A percentile compares a stretch with the other conserved stretches of the same genome.
Conservation (phyloP, 2,888 invertebrate genomes). For the Lacanobia oleracea region DNA sequence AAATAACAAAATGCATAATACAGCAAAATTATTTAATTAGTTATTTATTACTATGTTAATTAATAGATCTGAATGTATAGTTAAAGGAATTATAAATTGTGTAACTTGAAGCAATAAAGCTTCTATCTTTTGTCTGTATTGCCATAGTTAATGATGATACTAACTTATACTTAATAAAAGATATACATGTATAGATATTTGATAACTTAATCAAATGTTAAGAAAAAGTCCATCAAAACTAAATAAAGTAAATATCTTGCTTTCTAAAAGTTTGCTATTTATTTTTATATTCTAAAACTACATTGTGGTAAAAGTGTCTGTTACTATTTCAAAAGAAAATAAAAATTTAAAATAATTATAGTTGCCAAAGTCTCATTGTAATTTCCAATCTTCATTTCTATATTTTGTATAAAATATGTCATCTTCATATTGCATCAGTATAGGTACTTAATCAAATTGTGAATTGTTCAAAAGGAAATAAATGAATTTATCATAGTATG, state of each 20-base stretch:
- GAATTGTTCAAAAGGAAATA: conserved; percentile 21
- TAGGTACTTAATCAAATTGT: conserved; percentile 4
- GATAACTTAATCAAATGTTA: conserved; percentile 42
- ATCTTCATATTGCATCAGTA: conserved; percentile 11
- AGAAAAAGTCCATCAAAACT: conserved; percentile 56
- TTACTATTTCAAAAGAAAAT: conserved; percentile 26
- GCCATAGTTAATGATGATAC: conserved; percentile 58
- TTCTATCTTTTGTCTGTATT: conserved; percentile 71
- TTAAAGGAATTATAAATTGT: conserved; percentile 70
- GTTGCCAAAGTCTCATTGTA: conserved; percentile 60
- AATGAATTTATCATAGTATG: conserved; percentile 17
- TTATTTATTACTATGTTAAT: conserved; percentile 61
- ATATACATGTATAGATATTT: conserved; percentile 42
- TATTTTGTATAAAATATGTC: conserved; percentile 23
- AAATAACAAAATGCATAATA: conserved; percentile 44
- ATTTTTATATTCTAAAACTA: conserved; percentile 38
- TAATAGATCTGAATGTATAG: conserved; percentile 79
- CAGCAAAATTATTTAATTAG: conserved; percentile 41
- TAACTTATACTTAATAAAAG: conserved; percentile 42
- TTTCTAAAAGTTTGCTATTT: conserved; percentile 30
- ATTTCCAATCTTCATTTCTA: conserved; percentile 17
- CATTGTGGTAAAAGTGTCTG: conserved; percentile 32
- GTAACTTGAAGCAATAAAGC: conserved; percentile 77
- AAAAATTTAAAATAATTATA: conserved; percentile 9
- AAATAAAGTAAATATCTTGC: conserved; percentile 22